Percentiles rank a stretch among this genome's conserved stretches.
Evolutionary conservation across 2,888 invertebrate species (phyloP).

Genomic region (Lamellibrachia columna): DNA sequence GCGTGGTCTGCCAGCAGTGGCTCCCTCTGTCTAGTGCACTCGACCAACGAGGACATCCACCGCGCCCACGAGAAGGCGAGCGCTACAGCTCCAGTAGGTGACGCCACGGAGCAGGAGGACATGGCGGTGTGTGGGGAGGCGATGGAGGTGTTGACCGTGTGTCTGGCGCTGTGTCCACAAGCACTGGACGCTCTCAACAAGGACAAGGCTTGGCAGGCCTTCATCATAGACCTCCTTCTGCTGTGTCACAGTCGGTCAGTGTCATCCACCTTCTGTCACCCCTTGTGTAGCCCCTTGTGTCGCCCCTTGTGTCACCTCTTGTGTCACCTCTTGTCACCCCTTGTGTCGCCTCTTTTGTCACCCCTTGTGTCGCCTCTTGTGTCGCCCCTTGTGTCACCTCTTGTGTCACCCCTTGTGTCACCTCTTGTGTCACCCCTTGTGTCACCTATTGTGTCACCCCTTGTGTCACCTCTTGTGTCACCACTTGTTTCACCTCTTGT

Average conservation of each 20-base stretch:
- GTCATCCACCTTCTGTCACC: too few relatives aligned
- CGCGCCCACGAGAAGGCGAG: slow-evolving; percentile 68
- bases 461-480: too few relatives aligned
- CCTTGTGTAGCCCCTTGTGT: too few relatives aligned
- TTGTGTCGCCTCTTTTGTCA: too few relatives aligned
- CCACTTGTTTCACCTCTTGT: too few relatives aligned
- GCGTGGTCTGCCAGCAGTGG: slow-evolving; percentile 84
- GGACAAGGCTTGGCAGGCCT: slow-evolving; percentile 87
- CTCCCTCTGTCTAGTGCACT: slow-evolving; percentile 72
- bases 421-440: too few relatives aligned
- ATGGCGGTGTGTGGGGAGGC: slow-evolving; percentile 85
- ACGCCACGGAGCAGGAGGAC: slow-evolving; percentile 61
- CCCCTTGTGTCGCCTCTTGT: too few relatives aligned
- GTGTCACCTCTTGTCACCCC: too few relatives aligned
- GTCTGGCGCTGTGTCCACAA: slow-evolving; percentile 87
- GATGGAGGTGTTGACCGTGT: slow-evolving; percentile 89
- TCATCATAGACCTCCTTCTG: slow-evolving; percentile 87
- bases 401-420: too few relatives aligned
- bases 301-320: too few relatives aligned
- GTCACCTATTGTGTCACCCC: too few relatives aligned
- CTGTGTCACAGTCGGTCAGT: slow-evolving; percentile 74
- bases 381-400: too few relatives aligned
- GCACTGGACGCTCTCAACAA: slow-evolving; percentile 83
- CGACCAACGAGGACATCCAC: slow-evolving; percentile 74
- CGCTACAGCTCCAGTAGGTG: slow-evolving; percentile 36